Base-by-base conservation (phyloP, 2,797 vertebrate genomes). In the Lepus oiostolus region DNA sequence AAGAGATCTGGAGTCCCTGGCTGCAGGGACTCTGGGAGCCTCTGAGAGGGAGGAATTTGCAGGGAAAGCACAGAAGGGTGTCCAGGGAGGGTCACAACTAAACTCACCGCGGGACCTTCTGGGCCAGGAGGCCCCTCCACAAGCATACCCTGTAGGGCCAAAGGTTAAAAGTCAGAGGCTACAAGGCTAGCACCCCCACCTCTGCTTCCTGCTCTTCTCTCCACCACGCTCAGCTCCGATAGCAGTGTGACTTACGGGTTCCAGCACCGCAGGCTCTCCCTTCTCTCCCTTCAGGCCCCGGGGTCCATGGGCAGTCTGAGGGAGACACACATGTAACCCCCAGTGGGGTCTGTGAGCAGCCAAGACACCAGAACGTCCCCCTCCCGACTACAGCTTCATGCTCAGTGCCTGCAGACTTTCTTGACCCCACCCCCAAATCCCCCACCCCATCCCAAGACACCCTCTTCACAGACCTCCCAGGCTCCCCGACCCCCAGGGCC, bases 51-150 rank as follows among this genome's bases (percentile, higher is more conserved):
- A 87, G 68, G 19, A 32, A 47, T 16, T 11, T 19, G 19, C 24
- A 71, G 70, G 67, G 38, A 87, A 63, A 67, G 38, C 52, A 52
- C 24, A 60, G 21, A n/a, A 13, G 79, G n/a, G 24, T 19, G 32
- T 50, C 2, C 28, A 42, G 70, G 54, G 42, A 21, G 19, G 0
- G 4, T 63, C 77, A 75, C 21, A 35, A 65, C 80, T 24, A 17
- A 47, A 99, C 99, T 98, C 96, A 99, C 99, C 97, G 99, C 98
- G 88, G 99, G 98, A 96, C 99, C 99, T 98, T 99, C 99, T 54
- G 99, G 98, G 93, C 99, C 99, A 35, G 99, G 99, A 42, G 99
- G 99, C 22, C 99, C 99, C 95, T 99, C 99, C 82, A 99, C 99
- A 76, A 99, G 88, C 99, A 99, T 99, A 4, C 99, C 99, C 99